Evolutionary conservation across 2,113 vertebrate species (phyloP), one percentile per base, ranked within the genome.

Genomic region (Ptilonorhynchus violaceus): DNA sequence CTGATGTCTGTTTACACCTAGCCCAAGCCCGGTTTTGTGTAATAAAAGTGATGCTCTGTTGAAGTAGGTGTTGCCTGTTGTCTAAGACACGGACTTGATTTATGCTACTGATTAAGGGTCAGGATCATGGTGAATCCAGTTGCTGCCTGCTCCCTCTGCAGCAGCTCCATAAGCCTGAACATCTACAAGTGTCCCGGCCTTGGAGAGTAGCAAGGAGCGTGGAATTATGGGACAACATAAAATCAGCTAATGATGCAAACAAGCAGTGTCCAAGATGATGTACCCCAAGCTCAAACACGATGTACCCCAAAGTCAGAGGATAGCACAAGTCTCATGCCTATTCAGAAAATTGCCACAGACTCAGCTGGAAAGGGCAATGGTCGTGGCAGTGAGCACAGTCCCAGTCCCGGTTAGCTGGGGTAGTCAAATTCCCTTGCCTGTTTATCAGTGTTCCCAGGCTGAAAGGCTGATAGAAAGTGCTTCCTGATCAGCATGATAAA

Each of bases 401-500:
- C 39, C 0, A 1, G 21, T 50, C 58, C 30, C 0, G 0, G 49
- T 47, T 75, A 64, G 75, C 62, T 6, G 2, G 58, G 30, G 47
- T 56, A 56, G 31, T 75, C 68, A 73, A 3, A 67, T 76, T 89
- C 58, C 52, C 84, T 49, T 85, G 76, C 41, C 69, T 78, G 47
- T 87, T 92, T 52, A 55, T 86, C 76, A 44, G 35, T 28, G 63
- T 74, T 95, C 63, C 27, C 20, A 33, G 74, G 67, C 81, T 82
- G 77, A 81, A 95, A 59, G 68, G 44, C 86, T 94, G 66, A 53
- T 82, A 64, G 81, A 49, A 79, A 91, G 63, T 47, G 78, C 78
- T 92, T 94, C 92, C 92, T 92, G 92, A 95, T 91, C 89, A 92
- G 89, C 86, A 75, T 94, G 89, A 90, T 91, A 95, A 96, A 93